Conservation (phyloP, 2,113 vertebrate genomes). For the Epinephelus fuscoguttatus region DNA sequence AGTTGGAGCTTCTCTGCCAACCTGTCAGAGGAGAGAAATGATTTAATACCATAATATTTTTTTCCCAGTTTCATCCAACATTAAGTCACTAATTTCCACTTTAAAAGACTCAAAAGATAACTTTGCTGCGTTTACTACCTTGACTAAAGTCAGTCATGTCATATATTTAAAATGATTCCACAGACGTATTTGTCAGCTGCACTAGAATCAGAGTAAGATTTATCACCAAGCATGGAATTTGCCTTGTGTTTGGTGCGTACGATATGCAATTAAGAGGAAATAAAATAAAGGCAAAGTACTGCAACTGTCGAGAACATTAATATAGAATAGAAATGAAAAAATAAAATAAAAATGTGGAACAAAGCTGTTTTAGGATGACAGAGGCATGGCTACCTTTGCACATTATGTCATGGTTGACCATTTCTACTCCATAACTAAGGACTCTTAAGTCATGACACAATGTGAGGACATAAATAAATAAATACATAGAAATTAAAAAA, state of each 20-base stretch:
- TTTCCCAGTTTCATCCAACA: not conserved
- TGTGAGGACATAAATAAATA: no score
- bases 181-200: not conserved
- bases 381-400: not conserved
- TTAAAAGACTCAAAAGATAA: not conserved
- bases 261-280: no score
- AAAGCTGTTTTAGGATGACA: no score
- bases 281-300: no score
- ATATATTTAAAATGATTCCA: not conserved
- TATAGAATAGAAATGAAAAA: no score
- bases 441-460: no score
- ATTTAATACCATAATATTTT: not conserved
- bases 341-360: no score
- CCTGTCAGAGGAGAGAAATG: conserved; percentile 79
- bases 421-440: not conserved
- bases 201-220: no score
- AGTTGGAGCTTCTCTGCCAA: conserved; percentile 90
- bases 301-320: no score
- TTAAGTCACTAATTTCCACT: not conserved
- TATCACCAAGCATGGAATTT: no score
- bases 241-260: no score
- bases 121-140: not conserved
- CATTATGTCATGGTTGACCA: not conserved
- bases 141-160: not conserved
- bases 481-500: no score